Evolutionary conservation across 2,888 invertebrate genomes (phyloP).

Genomic region (Drosophila demipolita): DNA sequence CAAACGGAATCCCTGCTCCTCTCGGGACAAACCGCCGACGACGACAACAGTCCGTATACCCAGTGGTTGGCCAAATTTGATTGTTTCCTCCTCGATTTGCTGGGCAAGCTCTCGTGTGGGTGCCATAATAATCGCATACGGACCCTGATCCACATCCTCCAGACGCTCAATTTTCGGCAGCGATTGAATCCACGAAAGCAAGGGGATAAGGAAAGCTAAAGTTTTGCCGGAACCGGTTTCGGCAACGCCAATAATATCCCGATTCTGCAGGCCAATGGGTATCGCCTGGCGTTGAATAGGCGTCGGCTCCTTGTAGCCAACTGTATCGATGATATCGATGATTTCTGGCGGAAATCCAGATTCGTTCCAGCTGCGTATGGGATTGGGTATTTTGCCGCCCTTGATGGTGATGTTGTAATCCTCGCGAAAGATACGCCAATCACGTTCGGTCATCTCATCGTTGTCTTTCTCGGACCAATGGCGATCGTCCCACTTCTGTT

Average conservation of each 20-base stretch:
- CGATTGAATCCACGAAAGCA: conserved; percentile 98
- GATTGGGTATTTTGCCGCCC: conserved; percentile 98
- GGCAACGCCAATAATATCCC: conserved; percentile 99
- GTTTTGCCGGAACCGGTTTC: conserved; percentile 99
- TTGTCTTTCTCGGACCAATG: conserved; percentile 99
- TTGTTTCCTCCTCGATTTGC: conserved; percentile 99
- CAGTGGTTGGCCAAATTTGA: conserved; percentile 97
- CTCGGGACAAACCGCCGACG: conserved; percentile 98
- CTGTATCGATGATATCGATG: conserved; percentile 96
- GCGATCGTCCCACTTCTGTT: conserved; percentile 99
- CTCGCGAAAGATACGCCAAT: conserved; percentile 99
- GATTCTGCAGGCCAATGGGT: conserved; percentile 97
- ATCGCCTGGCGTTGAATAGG: conserved; percentile 99
- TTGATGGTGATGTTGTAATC: conserved; percentile 99
- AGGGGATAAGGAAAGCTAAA: conserved; percentile 97
- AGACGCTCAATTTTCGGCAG: conserved; percentile 97
- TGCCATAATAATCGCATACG: conserved; percentile 99
- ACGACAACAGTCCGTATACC: conserved; percentile 98
- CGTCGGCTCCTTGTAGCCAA: conserved; percentile 99
- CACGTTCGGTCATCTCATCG: conserved; percentile 98
- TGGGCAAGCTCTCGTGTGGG: conserved; percentile 99
- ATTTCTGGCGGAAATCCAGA: conserved; percentile 95
- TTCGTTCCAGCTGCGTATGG: conserved; percentile 97
- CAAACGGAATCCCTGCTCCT: conserved; percentile 98
- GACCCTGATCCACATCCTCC: conserved; percentile 97